Percentiles rank a stretch among this genome's conserved stretches.
Conservation (phyloP, 2,113 vertebrate species). For the Ondatra zibethicus region DNA sequence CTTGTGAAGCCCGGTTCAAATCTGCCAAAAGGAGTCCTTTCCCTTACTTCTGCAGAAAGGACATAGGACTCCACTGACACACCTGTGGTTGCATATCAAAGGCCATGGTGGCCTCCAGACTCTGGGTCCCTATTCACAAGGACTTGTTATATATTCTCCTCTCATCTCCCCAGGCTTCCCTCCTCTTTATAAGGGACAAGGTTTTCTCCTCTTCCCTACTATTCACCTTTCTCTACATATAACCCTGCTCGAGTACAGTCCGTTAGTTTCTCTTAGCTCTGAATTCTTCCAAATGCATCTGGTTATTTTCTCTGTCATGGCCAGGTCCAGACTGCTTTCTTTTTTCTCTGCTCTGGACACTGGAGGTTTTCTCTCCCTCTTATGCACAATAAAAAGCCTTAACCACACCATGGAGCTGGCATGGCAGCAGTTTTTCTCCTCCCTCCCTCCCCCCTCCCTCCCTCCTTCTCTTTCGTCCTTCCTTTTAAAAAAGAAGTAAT, state of each 20-base stretch:
- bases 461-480: too few relatives aligned
- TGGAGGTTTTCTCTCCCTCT: background rate
- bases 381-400: background rate
- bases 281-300: background rate
- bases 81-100: too few relatives aligned
- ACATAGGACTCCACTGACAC: background rate
- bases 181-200: background rate
- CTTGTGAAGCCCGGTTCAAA: background rate
- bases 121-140: background rate
- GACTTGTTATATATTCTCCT: background rate
- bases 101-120: too few relatives aligned
- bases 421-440: background rate
- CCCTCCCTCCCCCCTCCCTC: too few relatives aligned
- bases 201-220: background rate
- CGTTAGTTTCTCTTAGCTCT: background rate
- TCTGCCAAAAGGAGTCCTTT: background rate
- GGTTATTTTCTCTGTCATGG: background rate
- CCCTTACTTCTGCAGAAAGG: background rate
- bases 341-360: background rate
- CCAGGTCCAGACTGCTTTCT: background rate
- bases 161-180: background rate
- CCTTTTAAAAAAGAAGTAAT: background rate
- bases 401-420: background rate
- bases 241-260: background rate
- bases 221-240: background rate